Percentiles rank a stretch among this genome's conserved stretches.
These are phyloP conservation scores for Eremophila alpestris DNA, from an alignment of 2,797 vertebrate genomes.

Conservation along the genomic window DNA sequence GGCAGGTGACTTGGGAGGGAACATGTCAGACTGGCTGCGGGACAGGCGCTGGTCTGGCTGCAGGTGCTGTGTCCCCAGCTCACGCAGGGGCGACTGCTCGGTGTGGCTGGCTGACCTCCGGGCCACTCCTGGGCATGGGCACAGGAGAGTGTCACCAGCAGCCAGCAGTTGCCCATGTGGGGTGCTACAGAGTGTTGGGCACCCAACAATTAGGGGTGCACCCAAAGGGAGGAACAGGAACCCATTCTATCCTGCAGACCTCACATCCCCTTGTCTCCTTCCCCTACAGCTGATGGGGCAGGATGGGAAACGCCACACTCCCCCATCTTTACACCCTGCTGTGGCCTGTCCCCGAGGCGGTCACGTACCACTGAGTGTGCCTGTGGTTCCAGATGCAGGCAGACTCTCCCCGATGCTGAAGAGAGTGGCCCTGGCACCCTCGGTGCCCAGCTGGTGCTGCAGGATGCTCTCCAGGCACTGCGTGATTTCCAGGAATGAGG, in stretches of 20 bases:
- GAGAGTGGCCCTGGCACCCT: background rate
- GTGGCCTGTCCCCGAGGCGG: accelerated
- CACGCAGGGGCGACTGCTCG: background rate
- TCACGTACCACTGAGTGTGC: background rate
- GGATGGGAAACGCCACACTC: background rate
- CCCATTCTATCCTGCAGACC: background rate
- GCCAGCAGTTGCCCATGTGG: accelerated
- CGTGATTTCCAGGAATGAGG: conserved; percentile 86
- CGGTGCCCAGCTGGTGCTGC: conserved; percentile 63
- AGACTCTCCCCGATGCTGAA: accelerated
- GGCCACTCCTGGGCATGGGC: conserved; percentile 2
- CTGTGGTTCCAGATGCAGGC: accelerated
- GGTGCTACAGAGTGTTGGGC: accelerated
- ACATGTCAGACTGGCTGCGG: conserved; percentile 88
- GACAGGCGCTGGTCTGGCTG: conserved; percentile 81
- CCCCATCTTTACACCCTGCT: background rate
- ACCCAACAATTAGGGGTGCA: background rate
- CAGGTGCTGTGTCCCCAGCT: conserved; percentile 6
- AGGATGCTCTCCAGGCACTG: conserved; percentile 82
- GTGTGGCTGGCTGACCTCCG: background rate
- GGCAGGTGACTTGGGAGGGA: conserved; percentile 64
- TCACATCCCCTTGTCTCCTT: background rate
- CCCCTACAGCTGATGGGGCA: background rate
- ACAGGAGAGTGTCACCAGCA: background rate
- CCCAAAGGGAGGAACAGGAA: background rate